A percentile compares a stretch with the other conserved stretches of the same genome.
phyloP scores from a whole-genome alignment of 2,888 invertebrate genomes.

The Colletes collaris region DNA sequence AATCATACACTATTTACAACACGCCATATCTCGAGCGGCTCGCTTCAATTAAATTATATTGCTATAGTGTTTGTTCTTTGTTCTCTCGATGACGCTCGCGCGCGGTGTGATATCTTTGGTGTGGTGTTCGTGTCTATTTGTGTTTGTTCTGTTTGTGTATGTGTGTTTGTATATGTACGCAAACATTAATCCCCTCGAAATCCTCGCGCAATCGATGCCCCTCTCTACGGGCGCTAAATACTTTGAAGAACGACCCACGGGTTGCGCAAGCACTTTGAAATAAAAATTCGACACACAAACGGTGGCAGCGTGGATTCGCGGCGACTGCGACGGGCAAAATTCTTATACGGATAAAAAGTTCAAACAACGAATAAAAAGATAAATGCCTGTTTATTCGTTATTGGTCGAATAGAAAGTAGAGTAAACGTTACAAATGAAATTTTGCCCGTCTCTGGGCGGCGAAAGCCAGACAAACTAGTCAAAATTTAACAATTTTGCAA shows the following conservation, averaged over 20 bases:
- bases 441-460: too few species aligned
- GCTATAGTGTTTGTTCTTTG: slow-evolving; percentile 41
- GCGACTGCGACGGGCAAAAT: too few species aligned
- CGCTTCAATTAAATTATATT: slow-evolving; percentile 52
- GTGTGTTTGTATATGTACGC: slow-evolving; percentile 11
- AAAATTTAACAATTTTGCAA: background rate
- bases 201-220: slow-evolving; percentile 9
- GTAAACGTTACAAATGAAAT: too few species aligned
- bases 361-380: too few species aligned
- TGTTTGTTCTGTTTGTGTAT: slow-evolving; percentile 8
- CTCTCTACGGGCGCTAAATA: slow-evolving; percentile 4
- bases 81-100: background rate
- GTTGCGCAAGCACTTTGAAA: background rate
- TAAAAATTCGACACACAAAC: background rate
- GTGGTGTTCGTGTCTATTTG: background rate
- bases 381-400: too few species aligned
- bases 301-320: too few species aligned
- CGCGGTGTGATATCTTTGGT: slow-evolving; percentile 20
- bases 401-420: too few species aligned
- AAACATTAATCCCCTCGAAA: slow-evolving; percentile 21
- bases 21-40: slow-evolving; percentile 38
- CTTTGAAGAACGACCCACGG: slow-evolving; percentile 1
- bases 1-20: slow-evolving; percentile 76
- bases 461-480: background rate
- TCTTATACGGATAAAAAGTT: too few species aligned